phyloP scores from a whole-genome alignment of 2,888 invertebrate species.

The Caenorhabditis angaria region DNA sequence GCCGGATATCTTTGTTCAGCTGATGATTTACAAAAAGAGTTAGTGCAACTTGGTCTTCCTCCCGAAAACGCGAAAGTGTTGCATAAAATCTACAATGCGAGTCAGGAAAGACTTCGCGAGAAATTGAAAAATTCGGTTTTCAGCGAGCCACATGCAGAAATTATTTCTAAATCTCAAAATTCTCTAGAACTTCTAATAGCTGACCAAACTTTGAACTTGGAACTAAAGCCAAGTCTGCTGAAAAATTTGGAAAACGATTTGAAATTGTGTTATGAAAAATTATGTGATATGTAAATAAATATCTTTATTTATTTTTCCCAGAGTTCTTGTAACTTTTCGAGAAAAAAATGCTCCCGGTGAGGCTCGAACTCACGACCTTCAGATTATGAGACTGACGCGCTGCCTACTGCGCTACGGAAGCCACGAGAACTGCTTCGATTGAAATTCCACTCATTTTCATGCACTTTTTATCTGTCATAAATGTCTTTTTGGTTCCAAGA shows the following conservation, averaged over 20 bases:
- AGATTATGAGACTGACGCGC: constrained; percentile 90
- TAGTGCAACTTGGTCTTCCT: constrained; percentile 30
- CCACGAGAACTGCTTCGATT: constrained; percentile 12
- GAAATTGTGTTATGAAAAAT: neutral
- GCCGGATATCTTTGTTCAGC: constrained; percentile 31
- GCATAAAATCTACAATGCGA: neutral
- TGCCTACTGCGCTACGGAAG: constrained; percentile 80
- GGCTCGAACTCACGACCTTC: constrained; percentile 95
- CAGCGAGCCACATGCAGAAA: constrained; percentile 2
- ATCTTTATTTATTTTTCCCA: too few species aligned
- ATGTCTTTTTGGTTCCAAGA: too few species aligned
- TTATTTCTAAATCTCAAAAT: neutral
- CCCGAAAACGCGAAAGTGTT: neutral
- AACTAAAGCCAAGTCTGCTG: too few species aligned
- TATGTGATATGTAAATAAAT: neutral
- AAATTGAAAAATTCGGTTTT: neutral
- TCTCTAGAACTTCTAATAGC: neutral
- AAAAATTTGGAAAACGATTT: neutral
- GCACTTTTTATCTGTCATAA: too few species aligned
- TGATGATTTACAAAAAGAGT: constrained; percentile 30
- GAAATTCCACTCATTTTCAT: too few species aligned
- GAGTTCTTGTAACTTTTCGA: too few species aligned
- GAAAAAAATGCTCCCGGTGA: constrained; percentile 76
- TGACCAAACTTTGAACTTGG: too few species aligned
- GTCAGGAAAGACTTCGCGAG: neutral